Base-by-base conservation (phyloP, 2,797 vertebrate genomes). In the Hyperoplus lanceolatus region DNA sequence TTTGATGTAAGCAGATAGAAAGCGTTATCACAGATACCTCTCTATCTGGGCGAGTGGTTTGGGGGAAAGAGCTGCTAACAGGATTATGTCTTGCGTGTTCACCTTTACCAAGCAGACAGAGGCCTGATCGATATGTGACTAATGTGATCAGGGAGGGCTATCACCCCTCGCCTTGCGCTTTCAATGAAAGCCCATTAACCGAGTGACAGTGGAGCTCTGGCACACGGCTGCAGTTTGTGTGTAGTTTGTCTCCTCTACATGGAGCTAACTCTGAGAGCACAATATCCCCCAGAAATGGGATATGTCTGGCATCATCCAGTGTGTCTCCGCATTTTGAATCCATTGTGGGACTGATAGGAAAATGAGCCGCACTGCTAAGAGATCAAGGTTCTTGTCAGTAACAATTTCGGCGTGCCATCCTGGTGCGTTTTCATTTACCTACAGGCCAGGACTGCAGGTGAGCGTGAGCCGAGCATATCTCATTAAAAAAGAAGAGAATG, bases 71-170 rank as follows among this genome's bases (percentile, higher is more conserved):
- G 82, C 83, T 55, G 71, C 88, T 88, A 93, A 94, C 83, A 82
- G 90, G 87, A 93, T 93, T 92, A 92, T 21, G 60, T 79, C 70
- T 84, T 42, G 71, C 67, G 49, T 73, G 86, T 85, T 94, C 87
- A 90, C 86, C 87, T 93, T 92, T 89, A 82, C 79, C 56, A 55
- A 81, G 81, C 80, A 69, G 75, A 84, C 78, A 64, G 36, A 87
- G 72, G 49, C 76, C 41, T 79, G 90, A 94, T 94, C 93, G 66
- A 94, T 94, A 92, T 78, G 84, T 76, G 79, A 89, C 89, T 92
- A 92, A 93, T 93, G 83, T 82, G 87, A 92, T 91, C 87, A 87
- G 87, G 81, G 82, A 77, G 21, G 86, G 70, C 86, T 84, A 83
- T 89, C 83, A 80, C 82, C 83, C 73, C 80, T 71, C 64, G 65